Conservation (phyloP, 2,113 vertebrate genomes). For the Ciconia stormi region DNA sequence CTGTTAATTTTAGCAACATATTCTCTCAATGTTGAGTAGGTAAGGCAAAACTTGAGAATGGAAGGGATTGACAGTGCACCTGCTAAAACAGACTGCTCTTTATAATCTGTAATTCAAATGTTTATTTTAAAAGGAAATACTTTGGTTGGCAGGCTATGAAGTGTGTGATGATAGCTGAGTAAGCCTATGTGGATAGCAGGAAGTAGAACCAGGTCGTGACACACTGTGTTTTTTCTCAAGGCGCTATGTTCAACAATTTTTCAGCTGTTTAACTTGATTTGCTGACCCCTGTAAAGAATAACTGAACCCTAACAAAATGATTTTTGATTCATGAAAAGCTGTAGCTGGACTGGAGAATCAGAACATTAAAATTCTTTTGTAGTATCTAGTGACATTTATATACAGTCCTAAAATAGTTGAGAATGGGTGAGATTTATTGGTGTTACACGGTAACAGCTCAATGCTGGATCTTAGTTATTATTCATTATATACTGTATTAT, state of each 20-base stretch:
- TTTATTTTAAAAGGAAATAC: slow-evolving; percentile 39
- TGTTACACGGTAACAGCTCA: not conserved
- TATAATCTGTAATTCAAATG: slow-evolving; percentile 33
- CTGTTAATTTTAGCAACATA: not conserved
- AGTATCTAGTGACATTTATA: not conserved
- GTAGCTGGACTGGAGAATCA: not conserved
- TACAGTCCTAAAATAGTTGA: not conserved
- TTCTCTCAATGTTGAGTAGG: not conserved
- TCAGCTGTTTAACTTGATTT: slow-evolving; percentile 1
- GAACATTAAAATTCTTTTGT: not conserved
- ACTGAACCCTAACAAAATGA: not conserved
- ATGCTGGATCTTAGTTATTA: not conserved
- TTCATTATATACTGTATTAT: not conserved
- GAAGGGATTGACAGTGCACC: slow-evolving; percentile 5
- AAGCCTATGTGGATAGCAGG: not conserved
- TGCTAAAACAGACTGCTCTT: slow-evolving; percentile 12
- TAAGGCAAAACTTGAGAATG: not conserved
- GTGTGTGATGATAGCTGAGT: not conserved
- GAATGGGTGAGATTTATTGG: not conserved
- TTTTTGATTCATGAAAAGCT: not conserved
- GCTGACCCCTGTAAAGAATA: not conserved
- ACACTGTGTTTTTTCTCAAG: not conserved
- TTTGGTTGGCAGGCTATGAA: not conserved
- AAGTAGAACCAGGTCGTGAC: not conserved
- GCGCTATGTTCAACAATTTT: not conserved